Evolutionary conservation across 2,797 vertebrate species (phyloP), one percentile per base, ranked within the genome.

Genomic region (Helostoma temminkii): DNA sequence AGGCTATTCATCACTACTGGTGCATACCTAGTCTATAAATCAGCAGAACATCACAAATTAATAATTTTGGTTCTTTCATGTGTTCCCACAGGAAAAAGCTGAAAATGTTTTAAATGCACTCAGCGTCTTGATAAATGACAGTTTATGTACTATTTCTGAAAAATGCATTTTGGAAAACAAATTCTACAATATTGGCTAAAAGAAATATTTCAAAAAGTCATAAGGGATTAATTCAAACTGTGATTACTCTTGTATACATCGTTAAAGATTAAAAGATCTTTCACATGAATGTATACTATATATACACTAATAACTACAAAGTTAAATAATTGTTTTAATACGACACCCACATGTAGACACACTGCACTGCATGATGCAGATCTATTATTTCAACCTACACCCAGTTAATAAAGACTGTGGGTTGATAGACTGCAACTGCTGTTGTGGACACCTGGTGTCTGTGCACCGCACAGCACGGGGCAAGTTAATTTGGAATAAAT

Each of bases 31-130:
- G 47, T 74, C 59, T 61, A 69, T 76, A 41, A 83, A 80, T 75
- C 77, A 77, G 45, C 10, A 22, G 24, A 74, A 82, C 78, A 64
- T 58, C 48, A 43, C 37, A 71, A 63, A 85, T 87, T 42, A 84
- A 78, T 77, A 32, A 79, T 81, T 75, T 62, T 63, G 26, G 71
- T 71, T 80, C 32, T 42, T 70, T 67, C 55, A 28, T n/a, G 53
- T 64, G 46, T 15, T 62, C 30, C 42, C 36, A 49, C 19, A 45
- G 39, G 24, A 47, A 24, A 43, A 48, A 32, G 61, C 48, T 60
- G 61, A 61, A 68, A 67, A 61, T 36, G 58, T 76, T 71, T 63
- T 50, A n/a, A n/a, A n/a, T n/a, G n/a, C 58, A 74, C 48, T 66
- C 41, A 63, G 37, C 42, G 61, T 80, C 80, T 55, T 39, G 43